phyloP scores from a whole-genome alignment of 2,797 vertebrate species.

The Sebastes nivosus region DNA sequence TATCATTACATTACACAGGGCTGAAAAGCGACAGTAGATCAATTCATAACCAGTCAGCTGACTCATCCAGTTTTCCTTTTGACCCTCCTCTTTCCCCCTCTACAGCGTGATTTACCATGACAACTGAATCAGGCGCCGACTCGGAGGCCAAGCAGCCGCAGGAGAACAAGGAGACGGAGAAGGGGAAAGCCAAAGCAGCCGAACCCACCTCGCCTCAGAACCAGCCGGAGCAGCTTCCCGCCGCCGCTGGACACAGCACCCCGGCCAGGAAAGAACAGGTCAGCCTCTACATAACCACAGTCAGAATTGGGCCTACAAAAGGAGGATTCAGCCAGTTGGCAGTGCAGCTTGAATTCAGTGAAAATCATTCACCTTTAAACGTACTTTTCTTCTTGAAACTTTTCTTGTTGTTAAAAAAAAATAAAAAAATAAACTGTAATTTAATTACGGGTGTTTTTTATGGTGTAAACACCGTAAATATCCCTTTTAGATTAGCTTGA shows the following conservation, averaged over 20 bases:
- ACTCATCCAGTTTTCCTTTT: constrained; percentile 52
- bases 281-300: constrained; percentile 38
- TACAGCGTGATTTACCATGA: constrained; percentile 94
- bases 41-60: constrained; percentile 55
- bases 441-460: not conserved
- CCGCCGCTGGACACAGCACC: constrained; percentile 87
- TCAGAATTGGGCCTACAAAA: not conserved
- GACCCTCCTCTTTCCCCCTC: constrained; percentile 22
- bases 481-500: not conserved
- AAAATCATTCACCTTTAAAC: too few species aligned
- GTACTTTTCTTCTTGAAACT: not conserved
- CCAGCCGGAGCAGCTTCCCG: constrained; percentile 81
- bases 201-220: constrained; percentile 72
- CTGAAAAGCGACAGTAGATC: constrained; percentile 11
- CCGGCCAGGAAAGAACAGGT: constrained; percentile 88
- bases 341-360: not conserved
- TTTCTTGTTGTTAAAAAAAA: not conserved
- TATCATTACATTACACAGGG: not conserved
- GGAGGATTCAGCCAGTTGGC: not conserved
- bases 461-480: not conserved
- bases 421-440: not conserved
- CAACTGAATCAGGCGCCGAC: constrained; percentile 92
- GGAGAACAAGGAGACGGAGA: constrained; percentile 73
- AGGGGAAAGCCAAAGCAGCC: constrained; percentile 57
- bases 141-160: constrained; percentile 88